These are phyloP conservation scores for Papilio elwesi DNA, from an alignment of 2,888 invertebrate species.

Conservation along the genomic window DNA sequence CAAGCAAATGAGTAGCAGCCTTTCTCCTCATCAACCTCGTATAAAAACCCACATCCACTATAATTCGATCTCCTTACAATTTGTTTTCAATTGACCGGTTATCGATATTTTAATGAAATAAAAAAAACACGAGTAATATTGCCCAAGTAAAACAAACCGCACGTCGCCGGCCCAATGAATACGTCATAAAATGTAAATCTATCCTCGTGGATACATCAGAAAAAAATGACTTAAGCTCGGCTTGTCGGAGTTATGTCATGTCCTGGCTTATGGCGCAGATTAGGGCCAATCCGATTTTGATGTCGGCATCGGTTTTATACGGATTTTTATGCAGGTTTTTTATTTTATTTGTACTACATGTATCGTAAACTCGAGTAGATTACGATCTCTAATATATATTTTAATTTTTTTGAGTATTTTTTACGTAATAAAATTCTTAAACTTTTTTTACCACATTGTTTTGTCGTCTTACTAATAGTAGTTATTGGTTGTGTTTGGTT, in stretches of 20 bases:
- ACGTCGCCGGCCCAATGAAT: slow-evolving; percentile 46
- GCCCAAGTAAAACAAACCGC: slow-evolving; percentile 40
- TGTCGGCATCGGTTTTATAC: slow-evolving; percentile 43
- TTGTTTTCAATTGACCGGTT: slow-evolving; percentile 11
- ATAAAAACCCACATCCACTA: background rate
- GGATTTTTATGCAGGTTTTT: slow-evolving; percentile 29
- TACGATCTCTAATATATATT: background rate
- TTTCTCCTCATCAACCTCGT: background rate
- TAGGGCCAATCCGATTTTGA: slow-evolving; percentile 45
- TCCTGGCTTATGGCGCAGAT: slow-evolving; percentile 42
- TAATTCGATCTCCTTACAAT: slow-evolving; percentile 4
- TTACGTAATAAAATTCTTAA: too few relatives aligned
- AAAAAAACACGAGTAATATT: slow-evolving; percentile 8
- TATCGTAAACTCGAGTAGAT: slow-evolving; percentile 5
- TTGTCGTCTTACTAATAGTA: too few relatives aligned
- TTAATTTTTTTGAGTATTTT: too few relatives aligned
- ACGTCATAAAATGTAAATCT: slow-evolving; percentile 47
- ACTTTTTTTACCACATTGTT: too few relatives aligned
- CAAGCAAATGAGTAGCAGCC: too few relatives aligned
- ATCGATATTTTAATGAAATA: slow-evolving; percentile 9
- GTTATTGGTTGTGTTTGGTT: too few relatives aligned
- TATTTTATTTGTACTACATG: slow-evolving; percentile 30
- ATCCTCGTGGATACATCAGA: slow-evolving; percentile 39
- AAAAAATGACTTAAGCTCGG: slow-evolving; percentile 38
- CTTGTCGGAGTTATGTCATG: slow-evolving; percentile 41